Conservation (phyloP, 2,888 invertebrate species). For the Fragum sueziense region DNA sequence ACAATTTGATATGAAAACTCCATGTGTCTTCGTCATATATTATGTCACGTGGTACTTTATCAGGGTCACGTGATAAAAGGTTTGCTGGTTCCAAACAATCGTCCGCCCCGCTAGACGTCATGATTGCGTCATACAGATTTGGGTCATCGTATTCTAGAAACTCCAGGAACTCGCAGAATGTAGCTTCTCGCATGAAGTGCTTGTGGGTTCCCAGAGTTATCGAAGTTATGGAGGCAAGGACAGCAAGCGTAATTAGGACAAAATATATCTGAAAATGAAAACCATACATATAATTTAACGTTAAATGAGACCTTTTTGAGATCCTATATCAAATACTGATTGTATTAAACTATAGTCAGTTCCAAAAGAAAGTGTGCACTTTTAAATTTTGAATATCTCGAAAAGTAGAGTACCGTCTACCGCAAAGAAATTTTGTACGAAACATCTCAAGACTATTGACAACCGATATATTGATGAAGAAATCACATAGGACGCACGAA, state of each 20-base stretch:
- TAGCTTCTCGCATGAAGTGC: constrained; percentile 32
- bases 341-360: background rate
- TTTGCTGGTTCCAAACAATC: background rate
- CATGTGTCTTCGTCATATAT: background rate
- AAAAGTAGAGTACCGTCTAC: no score
- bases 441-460: no score
- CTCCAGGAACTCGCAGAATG: constrained; percentile 53
- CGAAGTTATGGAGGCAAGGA: background rate
- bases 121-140: background rate
- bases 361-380: no score
- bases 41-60: background rate
- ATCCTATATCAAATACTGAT: background rate
- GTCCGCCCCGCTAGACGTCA: background rate
- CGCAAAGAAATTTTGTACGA: no score
- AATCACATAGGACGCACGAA: no score
- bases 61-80: background rate
- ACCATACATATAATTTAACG: background rate
- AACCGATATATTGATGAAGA: no score
- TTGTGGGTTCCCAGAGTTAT: background rate
- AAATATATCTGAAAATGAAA: constrained; percentile 1
- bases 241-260: background rate
- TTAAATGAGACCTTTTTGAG: background rate
- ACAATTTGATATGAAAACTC: background rate
- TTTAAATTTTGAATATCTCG: no score
- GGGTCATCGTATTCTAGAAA: constrained; percentile 24